Base-by-base conservation (phyloP, 2,113 vertebrate species). In the Dissostichus mawsoni region DNA sequence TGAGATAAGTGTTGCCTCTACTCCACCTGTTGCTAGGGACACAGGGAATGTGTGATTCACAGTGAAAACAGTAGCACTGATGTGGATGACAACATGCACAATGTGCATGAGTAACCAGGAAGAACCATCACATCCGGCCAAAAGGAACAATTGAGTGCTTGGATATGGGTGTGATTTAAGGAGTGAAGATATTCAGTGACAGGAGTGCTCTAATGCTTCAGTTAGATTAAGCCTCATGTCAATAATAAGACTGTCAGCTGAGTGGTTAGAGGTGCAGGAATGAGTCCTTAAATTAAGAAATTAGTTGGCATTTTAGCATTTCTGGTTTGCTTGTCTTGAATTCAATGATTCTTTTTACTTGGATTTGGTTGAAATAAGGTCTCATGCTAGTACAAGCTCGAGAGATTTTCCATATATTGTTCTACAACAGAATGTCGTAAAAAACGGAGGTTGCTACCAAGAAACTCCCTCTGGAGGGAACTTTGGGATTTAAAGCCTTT, bases 11-110 rank as follows among this genome's bases (percentile, higher is more conserved):
- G 76, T 76, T 75, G 67, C 71, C 70, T 83, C 25, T 55, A 6
- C 57, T 79, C 70, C 76, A 82, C 82, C 86, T 86, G 84, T 89
- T 91, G 84, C 86, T 48, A 78, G 48, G 79, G 66, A 76, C 78
- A 47, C 73, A 20, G 50, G 8, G 59, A 18, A 57, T 67, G 61
- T 48, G 57, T 61, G 51, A 53, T 70, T 18, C 76, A 56, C 67
- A 76, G 56, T 51, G 11, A 58, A 55, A 66, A 71, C 51, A 51
- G 52, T 11, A 50, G 25, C 68, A 14, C 11, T 25, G 65, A 71
- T 78, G 67, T 57, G 23, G 58, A 70, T 57, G 59, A 36, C 67
- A 75, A 41, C 67, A 45, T 29, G 23, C 70, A 50, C 16, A 2
- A 11, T 56, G 58, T 29, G 44, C 17, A 62, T 69, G 84, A 82